Conservation (phyloP, 2,113 vertebrate species). For the Corvus moneduloides region DNA sequence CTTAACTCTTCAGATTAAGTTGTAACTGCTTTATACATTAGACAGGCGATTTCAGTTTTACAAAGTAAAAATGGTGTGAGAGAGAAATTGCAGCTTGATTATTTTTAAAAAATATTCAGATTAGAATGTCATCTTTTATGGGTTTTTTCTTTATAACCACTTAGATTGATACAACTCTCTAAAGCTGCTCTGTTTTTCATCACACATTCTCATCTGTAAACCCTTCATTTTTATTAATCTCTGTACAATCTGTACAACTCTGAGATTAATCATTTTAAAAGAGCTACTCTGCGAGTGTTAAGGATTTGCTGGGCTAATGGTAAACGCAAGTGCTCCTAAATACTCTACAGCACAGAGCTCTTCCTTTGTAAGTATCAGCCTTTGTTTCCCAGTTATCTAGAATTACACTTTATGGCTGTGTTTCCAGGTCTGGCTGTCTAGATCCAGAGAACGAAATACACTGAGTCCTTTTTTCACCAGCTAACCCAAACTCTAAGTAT, state of each 20-base stretch:
- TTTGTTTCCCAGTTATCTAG: slow-evolving; percentile 33
- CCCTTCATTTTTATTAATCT: slow-evolving; percentile 77
- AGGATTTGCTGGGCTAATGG: slow-evolving; percentile 30
- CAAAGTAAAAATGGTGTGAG: slow-evolving; percentile 57
- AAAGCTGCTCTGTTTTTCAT: slow-evolving; percentile 75
- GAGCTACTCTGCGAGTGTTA: slow-evolving; percentile 45
- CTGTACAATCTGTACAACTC: slow-evolving; percentile 67
- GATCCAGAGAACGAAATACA: background rate
- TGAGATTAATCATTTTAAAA: slow-evolving; percentile 76
- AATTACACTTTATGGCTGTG: background rate
- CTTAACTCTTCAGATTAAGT: slow-evolving; percentile 46
- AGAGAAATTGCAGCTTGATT: slow-evolving; percentile 58
- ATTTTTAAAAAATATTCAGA: slow-evolving; percentile 64
- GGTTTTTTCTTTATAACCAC: background rate
- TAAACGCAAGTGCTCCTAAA: slow-evolving; percentile 9
- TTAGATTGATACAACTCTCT: slow-evolving; percentile 75
- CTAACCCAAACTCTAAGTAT: background rate
- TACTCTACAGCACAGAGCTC: background rate
- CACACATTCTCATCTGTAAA: slow-evolving; percentile 74
- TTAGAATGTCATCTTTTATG: slow-evolving; percentile 67
- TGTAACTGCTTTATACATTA: slow-evolving; percentile 44
- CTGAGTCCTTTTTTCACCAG: background rate
- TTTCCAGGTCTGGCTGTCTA: slow-evolving; percentile 19
- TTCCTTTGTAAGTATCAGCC: background rate
- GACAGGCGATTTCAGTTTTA: slow-evolving; percentile 29